Conservation (phyloP, 2,113 vertebrate species). For the Myotis davidii region DNA sequence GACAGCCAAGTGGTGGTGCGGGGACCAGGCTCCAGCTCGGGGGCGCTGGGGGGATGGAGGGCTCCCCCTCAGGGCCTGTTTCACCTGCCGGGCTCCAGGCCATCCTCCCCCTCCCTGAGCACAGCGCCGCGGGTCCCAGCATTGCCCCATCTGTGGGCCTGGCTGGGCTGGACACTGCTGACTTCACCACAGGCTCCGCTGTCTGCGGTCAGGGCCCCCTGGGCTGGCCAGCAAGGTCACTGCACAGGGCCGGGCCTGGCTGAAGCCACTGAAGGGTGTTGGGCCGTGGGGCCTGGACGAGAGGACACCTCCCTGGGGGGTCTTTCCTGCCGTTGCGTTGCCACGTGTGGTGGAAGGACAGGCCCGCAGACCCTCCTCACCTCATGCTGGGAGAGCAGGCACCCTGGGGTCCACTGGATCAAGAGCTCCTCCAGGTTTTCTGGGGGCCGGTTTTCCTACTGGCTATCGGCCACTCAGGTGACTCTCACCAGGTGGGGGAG, state of each 20-base stretch:
- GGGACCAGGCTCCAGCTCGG: neutral
- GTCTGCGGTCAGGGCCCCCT: neutral
- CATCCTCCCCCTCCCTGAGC: neutral
- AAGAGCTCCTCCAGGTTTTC: too few relatives aligned
- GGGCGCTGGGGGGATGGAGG: neutral
- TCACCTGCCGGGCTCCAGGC: too few relatives aligned
- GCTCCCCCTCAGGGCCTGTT: neutral
- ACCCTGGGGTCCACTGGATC: neutral
- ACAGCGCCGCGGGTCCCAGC: rapidly evolving
- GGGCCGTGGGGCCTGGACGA: neutral
- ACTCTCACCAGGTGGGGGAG: neutral
- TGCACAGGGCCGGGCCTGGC: neutral
- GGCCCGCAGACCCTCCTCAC: neutral
- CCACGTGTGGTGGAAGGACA: neutral
- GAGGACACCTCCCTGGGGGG: rapidly evolving
- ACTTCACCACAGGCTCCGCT: neutral
- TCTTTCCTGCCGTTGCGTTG: too few relatives aligned
- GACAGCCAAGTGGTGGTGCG: neutral
- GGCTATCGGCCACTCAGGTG: neutral
- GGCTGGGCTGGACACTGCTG: neutral
- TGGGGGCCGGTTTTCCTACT: rapidly evolving
- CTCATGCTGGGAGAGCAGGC: rapidly evolving
- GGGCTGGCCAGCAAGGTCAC: neutral
- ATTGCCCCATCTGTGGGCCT: rapidly evolving
- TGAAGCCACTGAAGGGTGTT: neutral